Conservation (phyloP, 2,797 vertebrate genomes). For the Bradypodion pumilum region DNA sequence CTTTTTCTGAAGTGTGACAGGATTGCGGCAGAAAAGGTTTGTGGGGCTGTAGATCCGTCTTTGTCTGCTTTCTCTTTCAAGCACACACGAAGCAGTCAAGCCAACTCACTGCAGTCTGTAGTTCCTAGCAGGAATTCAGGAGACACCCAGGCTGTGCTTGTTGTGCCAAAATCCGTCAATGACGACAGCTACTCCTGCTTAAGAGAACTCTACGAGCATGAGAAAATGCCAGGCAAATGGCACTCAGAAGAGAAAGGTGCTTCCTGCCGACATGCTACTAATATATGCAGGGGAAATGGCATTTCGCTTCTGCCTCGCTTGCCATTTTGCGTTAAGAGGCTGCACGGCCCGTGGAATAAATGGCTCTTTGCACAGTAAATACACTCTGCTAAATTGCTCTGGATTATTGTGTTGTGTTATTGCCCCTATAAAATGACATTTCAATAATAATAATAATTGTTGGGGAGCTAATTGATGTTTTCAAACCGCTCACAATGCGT, state of each 20-base stretch:
- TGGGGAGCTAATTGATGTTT: conserved; percentile 80
- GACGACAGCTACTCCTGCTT: background rate
- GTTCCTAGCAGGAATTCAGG: background rate
- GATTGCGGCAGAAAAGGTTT: background rate
- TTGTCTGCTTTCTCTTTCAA: background rate
- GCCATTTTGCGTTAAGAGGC: conserved; percentile 73
- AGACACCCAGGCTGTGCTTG: background rate
- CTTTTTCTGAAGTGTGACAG: background rate
- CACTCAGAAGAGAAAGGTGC: conserved; percentile 27
- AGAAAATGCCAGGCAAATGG: conserved; percentile 59
- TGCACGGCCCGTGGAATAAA: conserved; percentile 74
- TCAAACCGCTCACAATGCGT: conserved; percentile 52
- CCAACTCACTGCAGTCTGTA: too few relatives aligned
- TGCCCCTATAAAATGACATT: conserved; percentile 79
- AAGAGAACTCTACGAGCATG: background rate
- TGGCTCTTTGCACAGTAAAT: conserved; percentile 80
- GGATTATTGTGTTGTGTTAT: conserved; percentile 78
- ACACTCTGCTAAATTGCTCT: conserved; percentile 78
- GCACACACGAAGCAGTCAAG: background rate
- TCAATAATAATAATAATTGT: conserved; percentile 81
- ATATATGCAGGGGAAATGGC: conserved; percentile 60
- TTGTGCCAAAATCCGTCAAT: background rate
- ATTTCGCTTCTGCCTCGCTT: conserved; percentile 77
- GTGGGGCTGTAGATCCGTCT: background rate
- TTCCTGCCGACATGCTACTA: background rate